Evolutionary conservation across 2,113 vertebrate genomes (phyloP), one percentile per base, ranked within the genome.

Genomic region (Nipponia nippon): DNA sequence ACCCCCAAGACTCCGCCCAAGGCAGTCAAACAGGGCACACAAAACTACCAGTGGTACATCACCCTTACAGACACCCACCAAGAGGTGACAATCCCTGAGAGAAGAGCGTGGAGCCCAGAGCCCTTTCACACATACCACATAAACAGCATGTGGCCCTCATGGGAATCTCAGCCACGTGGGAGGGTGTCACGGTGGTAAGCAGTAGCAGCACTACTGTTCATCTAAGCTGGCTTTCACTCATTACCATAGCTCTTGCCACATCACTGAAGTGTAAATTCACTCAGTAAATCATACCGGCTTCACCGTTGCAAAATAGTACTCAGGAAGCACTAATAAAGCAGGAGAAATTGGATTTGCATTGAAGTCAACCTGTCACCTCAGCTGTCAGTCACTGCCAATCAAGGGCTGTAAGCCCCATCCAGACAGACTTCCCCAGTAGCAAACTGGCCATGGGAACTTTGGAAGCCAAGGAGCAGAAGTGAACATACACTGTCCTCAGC

Each of bases 211-310:
- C 44, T 20, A 56, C 77, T 85, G 30, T 77, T 95, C 93, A 65
- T 80, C 87, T 97, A 73, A 95, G 87, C 93, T 94, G 93, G 66
- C 81, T 96, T 86, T 96, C 91, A 40, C 62, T 96, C 87, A 96
- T 96, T 95, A 95, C 78, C 70, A 44, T 27, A 85, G 80, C 78
- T 94, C 84, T 94, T 58, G 75, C 84, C 87, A 93, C 87, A 87
- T 34, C 89, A 90, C 62, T 88, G 89, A 95, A 96, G 95, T 94
- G 93, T 91, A 90, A 97, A 95, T 90, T 86, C 87, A 77, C 87
- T 95, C 87, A 94, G 91, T 70, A 96, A 95, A 95, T 94, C 95
- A 88, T 42, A 70, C 23, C 0, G 0, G 62, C 89, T 83, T 72
- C 91, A 88, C 42, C 1, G 11, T 46, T 91, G 85, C 96, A 96